Conservation (phyloP, 2,797 vertebrate species). For the Agapornis canus region DNA sequence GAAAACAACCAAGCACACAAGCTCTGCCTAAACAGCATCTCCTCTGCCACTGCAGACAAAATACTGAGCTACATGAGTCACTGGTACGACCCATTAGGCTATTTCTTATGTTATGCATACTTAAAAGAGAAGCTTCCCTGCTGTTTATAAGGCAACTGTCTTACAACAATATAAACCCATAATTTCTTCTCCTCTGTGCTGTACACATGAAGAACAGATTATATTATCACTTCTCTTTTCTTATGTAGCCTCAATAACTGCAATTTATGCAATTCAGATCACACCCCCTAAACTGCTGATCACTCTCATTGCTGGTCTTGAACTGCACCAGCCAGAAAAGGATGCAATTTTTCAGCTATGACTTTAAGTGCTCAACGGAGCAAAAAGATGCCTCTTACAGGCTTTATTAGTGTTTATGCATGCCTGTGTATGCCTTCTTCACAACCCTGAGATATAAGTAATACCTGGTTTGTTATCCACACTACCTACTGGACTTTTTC, state of each 20-base stretch:
- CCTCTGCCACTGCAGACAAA: not conserved
- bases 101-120: not conserved
- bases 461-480: not conserved
- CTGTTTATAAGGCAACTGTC: not conserved
- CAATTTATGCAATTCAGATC: not conserved
- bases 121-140: not conserved
- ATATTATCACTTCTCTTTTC: not conserved
- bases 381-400: not conserved
- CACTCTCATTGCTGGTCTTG: not conserved
- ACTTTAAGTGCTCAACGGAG: not conserved
- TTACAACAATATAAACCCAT: not conserved
- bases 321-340: not conserved
- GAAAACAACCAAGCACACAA: not conserved
- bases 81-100: rapidly evolving
- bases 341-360: not conserved
- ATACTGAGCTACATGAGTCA: not conserved
- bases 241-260: not conserved
- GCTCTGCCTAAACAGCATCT: not conserved
- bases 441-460: not conserved
- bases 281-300: not conserved
- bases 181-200: not conserved
- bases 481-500: not conserved
- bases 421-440: not conserved
- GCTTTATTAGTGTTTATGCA: not conserved
- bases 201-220: not conserved